Conservation (phyloP, 2,888 invertebrate species). For the Amitus sp. region DNA sequence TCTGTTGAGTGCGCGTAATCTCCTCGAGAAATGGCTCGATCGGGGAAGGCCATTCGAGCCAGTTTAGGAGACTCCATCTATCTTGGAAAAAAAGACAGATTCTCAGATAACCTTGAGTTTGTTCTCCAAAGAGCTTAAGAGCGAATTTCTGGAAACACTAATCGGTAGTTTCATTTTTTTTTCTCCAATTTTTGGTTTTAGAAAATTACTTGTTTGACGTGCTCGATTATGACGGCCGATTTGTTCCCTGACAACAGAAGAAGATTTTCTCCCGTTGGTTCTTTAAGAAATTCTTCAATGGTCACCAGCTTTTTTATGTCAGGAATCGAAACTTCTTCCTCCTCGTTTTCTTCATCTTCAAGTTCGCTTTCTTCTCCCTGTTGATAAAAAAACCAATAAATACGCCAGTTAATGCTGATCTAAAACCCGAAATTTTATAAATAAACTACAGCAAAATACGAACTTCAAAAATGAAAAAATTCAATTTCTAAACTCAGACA, state of each 20-base stretch:
- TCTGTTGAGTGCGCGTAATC: slow-evolving; percentile 49
- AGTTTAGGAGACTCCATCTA: no score
- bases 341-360: slow-evolving; percentile 50
- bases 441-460: no score
- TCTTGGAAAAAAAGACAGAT: no score
- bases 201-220: slow-evolving; percentile 45
- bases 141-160: no score
- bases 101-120: no score
- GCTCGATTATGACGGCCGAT: slow-evolving; percentile 46
- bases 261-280: slow-evolving; percentile 67
- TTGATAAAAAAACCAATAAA: slow-evolving; percentile 21
- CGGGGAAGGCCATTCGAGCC: slow-evolving; percentile 3
- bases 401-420: no score
- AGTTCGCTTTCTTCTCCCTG: slow-evolving; percentile 50
- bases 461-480: no score
- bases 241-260: slow-evolving; percentile 64
- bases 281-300: slow-evolving; percentile 66
- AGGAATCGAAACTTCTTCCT: slow-evolving; percentile 41
- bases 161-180: no score
- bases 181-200: neutral
- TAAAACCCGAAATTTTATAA: no score
- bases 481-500: no score
- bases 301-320: slow-evolving; percentile 50
- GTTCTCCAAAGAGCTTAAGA: no score
- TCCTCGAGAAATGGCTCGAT: slow-evolving; percentile 24